Evolutionary conservation across 2,888 invertebrate genomes (phyloP), one percentile per base, ranked within the genome.

Genomic region (Chorisops tibialis): DNA sequence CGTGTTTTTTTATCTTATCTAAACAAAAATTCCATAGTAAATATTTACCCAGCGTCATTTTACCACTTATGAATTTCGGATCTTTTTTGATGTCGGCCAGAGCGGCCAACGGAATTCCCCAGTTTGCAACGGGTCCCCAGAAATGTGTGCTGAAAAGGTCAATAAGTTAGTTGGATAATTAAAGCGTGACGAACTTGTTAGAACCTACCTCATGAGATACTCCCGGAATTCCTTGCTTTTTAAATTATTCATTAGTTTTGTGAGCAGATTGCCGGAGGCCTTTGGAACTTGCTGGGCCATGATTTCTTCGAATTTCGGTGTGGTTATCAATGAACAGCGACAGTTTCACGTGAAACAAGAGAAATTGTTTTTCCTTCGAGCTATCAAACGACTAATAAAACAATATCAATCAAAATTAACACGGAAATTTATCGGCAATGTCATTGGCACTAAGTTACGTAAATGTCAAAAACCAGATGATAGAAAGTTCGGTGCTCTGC

Each of bases 61-160:
- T 94, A 12, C 96, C 96, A 81, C 96, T 96, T 67, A 98, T 97
- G 72, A 87, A 88, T 73, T 89, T 90, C 3, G 96, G 93, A 76
- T 94, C 91, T 74, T 92, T 93, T 68, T 84, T 85, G 61, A 89
- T 87, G 77, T 99, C 99, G 61, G 94, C 89, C 59, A 99, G 82
- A 5, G 98, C 98, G 59, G 99, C 99, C 67, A 99, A 76, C 2
- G 99, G 99, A 71, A 99, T 93, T 5, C 95, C 96, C 99, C 99
- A 99, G 79, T 99, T 99, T 19, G 98, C 98, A 48, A 97, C 87
- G 59, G 97, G 97, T 49, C 97, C 97, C 97, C 97, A 98, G 79
- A 98, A 98, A 80, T 98, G 97, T 66, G 93, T 93, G 80, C 93
- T 93, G 77, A 61, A 82, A 82, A n/a, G n/a, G n/a, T n/a, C n/a